Conservation (phyloP, 2,797 vertebrate genomes). For the Hippopotamyrus pictus region DNA sequence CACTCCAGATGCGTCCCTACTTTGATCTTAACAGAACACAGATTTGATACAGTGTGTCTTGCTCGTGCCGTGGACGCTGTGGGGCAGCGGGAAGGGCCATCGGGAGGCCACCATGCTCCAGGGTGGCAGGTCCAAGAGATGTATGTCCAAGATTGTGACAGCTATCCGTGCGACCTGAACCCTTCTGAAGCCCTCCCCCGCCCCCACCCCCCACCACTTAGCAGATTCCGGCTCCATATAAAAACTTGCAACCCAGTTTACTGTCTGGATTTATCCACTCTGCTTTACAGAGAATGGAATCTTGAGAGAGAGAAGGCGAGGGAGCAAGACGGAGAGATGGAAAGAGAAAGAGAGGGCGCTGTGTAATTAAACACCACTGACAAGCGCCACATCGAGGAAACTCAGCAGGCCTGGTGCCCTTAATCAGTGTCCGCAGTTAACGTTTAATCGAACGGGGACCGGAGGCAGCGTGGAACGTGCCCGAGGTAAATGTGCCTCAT, state of each 20-base stretch:
- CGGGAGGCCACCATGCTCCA: neutral
- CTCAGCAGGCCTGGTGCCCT: constrained; percentile 19
- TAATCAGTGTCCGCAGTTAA: constrained; percentile 36
- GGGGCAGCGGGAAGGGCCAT: constrained; percentile 10
- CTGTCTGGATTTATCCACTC: neutral
- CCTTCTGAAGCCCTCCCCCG: neutral
- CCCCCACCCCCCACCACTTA: neutral
- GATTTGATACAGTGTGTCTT: constrained; percentile 22
- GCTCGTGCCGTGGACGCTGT: constrained; percentile 11
- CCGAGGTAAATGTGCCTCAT: neutral
- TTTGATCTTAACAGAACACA: constrained; percentile 37
- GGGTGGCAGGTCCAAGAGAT: neutral
- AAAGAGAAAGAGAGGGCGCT: neutral
- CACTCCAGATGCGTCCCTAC: constrained; percentile 17
- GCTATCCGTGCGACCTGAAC: neutral
- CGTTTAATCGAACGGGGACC: constrained; percentile 55
- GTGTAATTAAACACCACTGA: neutral
- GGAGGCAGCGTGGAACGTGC: constrained; percentile 13
- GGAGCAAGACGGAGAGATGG: neutral
- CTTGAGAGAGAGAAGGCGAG: neutral
- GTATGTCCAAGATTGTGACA: neutral
- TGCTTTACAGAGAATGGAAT: neutral
- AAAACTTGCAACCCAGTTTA: neutral
- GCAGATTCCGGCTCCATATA: neutral
- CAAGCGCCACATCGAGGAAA: neutral